phyloP scores from a whole-genome alignment of 64 coral and sea anemone species.

The Actinia tenebrosa region DNA sequence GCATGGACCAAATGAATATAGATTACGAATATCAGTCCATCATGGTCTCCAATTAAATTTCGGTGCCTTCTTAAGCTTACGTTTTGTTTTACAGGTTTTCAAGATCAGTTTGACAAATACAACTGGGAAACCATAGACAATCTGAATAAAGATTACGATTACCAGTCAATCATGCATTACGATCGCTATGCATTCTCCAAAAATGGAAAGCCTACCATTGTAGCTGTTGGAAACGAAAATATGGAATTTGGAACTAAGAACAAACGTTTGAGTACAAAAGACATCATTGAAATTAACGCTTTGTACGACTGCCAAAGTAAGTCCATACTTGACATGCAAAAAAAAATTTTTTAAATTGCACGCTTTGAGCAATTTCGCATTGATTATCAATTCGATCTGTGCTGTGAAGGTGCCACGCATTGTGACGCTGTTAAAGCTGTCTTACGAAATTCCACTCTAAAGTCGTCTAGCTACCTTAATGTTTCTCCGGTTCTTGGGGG shows the following conservation, averaged over 20 bases:
- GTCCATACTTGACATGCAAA: not conserved
- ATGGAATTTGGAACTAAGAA: conserved; percentile 34
- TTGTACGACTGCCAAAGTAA: conserved; percentile 78
- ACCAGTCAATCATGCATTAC: conserved; percentile 86
- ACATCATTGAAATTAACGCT: conserved; percentile 69
- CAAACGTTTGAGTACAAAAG: conserved; percentile 22
- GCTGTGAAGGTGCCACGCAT: too few species aligned
- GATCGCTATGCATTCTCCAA: conserved; percentile 45
- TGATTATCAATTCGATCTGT: too few species aligned
- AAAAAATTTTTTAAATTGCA: not conserved
- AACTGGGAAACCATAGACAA: conserved; percentile 43
- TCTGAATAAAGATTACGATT: conserved; percentile 69
- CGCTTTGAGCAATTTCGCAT: too few species aligned
- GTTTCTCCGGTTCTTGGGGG: too few species aligned
- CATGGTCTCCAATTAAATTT: too few species aligned
- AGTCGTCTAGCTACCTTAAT: too few species aligned
- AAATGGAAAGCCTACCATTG: conserved; percentile 71
- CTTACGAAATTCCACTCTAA: too few species aligned
- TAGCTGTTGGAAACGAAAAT: conserved; percentile 59
- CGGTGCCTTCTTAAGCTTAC: too few species aligned
- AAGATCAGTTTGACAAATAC: conserved; percentile 80
- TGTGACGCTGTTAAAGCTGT: too few species aligned
- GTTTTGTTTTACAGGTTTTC: not conserved
- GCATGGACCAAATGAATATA: too few species aligned
- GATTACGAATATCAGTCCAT: too few species aligned